Conservation (phyloP, 2,113 vertebrate genomes). For the Petaurus breviceps region DNA sequence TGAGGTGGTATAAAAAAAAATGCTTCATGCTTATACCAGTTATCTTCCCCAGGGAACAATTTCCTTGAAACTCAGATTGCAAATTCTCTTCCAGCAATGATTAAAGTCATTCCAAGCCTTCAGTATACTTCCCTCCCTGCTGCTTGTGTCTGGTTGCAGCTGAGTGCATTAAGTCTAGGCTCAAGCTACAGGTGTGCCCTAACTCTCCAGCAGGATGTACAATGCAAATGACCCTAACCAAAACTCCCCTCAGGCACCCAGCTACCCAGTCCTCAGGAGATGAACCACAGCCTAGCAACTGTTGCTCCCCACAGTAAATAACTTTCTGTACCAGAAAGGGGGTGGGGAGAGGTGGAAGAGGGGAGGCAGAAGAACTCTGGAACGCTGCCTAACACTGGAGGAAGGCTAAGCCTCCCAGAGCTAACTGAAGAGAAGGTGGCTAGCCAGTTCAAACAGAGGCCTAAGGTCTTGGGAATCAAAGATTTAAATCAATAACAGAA, state of each 20-base stretch:
- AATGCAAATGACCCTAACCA: too few relatives aligned
- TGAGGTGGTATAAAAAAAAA: not conserved
- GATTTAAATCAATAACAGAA: not conserved
- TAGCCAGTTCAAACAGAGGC: not conserved
- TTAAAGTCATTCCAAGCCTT: not conserved
- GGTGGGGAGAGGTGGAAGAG: rapidly evolving
- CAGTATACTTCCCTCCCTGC: not conserved
- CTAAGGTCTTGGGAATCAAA: not conserved
- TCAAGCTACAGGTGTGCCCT: not conserved
- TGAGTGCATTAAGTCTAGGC: not conserved
- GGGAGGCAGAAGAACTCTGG: rapidly evolving
- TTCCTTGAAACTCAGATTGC: not conserved
- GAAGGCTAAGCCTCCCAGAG: not conserved
- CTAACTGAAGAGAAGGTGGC: too few relatives aligned
- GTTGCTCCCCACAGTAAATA: not conserved
- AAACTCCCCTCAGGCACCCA: not conserved
- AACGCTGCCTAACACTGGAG: not conserved
- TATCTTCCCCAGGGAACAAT: not conserved
- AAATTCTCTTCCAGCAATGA: not conserved
- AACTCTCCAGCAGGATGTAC: not conserved
- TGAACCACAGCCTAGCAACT: not conserved
- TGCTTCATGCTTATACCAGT: rapidly evolving
- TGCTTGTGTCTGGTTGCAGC: not conserved
- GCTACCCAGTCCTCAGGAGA: rapidly evolving
- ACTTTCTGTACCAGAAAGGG: not conserved